These are phyloP conservation scores for Alouatta palliata DNA, from an alignment of 2,113 vertebrate species.

Conservation along the genomic window DNA sequence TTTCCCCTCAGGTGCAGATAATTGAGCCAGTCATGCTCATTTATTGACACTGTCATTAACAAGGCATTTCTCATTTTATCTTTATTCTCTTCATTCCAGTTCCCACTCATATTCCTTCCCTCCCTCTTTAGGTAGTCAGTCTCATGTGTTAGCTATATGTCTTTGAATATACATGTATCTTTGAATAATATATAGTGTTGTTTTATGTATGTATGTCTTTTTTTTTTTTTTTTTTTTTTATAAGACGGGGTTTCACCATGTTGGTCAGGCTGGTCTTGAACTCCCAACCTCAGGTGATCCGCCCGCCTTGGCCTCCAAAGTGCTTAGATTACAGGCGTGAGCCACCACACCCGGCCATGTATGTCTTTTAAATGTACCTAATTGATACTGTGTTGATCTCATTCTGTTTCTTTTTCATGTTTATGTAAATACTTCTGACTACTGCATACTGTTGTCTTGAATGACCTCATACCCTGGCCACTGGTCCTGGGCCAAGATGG, in stretches of 20 bases:
- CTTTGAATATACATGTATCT: conserved; percentile 45
- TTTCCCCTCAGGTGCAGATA: conserved; percentile 21
- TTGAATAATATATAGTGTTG: conserved; percentile 57
- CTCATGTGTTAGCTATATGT: conserved; percentile 52
- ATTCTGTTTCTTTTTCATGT: conserved; percentile 68
- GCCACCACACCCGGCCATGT: too few relatives aligned
- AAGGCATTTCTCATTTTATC: conserved; percentile 46
- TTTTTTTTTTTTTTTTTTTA: too few relatives aligned
- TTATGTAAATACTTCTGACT: conserved; percentile 62
- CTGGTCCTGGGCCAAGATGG: conserved; percentile 45
- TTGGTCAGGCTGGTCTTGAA: too few relatives aligned
- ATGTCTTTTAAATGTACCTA: conserved; percentile 68
- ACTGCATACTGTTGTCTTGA: conserved; percentile 50
- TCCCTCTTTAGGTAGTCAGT: neutral
- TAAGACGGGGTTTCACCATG: too few relatives aligned
- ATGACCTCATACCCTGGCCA: conserved; percentile 30
- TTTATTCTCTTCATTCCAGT: conserved; percentile 13
- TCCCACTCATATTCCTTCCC: neutral
- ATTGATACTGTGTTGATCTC: conserved; percentile 66
- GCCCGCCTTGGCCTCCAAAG: too few relatives aligned
- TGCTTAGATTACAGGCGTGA: too few relatives aligned
- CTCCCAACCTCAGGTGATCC: too few relatives aligned
- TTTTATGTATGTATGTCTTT: conserved; percentile 61
- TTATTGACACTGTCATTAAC: neutral
- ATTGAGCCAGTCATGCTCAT: neutral